Conservation (phyloP, 2,113 vertebrate species). For the Myotis brandtii region DNA sequence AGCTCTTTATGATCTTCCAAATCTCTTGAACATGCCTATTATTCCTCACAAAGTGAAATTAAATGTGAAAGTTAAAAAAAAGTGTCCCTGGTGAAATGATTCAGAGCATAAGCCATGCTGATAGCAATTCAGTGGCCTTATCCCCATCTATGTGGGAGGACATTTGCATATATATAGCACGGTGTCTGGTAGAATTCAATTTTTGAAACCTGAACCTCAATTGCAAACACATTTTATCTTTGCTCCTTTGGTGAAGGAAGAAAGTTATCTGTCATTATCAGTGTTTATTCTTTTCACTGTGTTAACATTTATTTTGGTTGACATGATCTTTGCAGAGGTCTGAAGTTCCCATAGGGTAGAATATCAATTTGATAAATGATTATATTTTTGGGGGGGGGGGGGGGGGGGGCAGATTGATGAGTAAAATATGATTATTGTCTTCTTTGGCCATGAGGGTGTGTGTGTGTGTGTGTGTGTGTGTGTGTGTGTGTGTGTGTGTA, state of each 20-base stretch:
- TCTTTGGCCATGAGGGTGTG: neutral
- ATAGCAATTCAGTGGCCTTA: neutral
- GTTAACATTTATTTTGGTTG: neutral
- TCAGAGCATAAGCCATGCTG: neutral
- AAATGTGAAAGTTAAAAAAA: neutral
- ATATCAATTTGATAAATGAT: neutral
- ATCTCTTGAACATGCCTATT: neutral
- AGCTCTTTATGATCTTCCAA: neutral
- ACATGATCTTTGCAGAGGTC: neutral
- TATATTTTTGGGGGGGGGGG: neutral
- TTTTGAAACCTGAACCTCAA: neutral
- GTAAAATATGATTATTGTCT: neutral
- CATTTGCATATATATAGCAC: neutral
- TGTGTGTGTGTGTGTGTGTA: neutral
- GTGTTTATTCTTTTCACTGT: neutral
- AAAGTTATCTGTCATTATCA: neutral
- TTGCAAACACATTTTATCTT: neutral
- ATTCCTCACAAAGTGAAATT: neutral
- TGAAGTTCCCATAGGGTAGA: neutral
- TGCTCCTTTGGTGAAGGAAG: neutral
- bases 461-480: neutral
- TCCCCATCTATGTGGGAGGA: neutral
- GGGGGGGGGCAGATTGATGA: neutral
- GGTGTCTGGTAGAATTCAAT: neutral
- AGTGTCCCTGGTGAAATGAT: neutral